Percentiles rank a stretch among this genome's conserved stretches.
Evolutionary conservation across 2,113 vertebrate species (phyloP).

Genomic region (Eclectus roratus): DNA sequence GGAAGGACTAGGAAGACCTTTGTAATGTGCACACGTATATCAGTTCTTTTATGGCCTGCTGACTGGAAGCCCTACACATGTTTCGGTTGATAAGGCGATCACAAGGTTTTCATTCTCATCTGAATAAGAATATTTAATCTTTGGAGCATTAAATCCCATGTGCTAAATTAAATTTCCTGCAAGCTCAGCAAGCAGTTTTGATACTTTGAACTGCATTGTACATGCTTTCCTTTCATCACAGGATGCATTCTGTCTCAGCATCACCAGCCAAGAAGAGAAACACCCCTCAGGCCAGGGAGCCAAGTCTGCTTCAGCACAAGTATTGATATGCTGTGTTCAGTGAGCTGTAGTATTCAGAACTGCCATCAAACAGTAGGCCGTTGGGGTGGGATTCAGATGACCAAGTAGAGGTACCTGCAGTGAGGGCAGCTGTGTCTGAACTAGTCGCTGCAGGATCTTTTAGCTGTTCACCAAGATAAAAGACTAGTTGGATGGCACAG

Average conservation of each 20-base stretch:
- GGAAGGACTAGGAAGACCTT: conserved; percentile 30
- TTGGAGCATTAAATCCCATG: neutral
- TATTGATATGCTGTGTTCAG: neutral
- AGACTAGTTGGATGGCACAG: neutral
- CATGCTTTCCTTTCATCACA: conserved; percentile 41
- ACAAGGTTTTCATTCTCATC: conserved; percentile 29
- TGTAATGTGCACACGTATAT: neutral
- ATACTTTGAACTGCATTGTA: conserved; percentile 60
- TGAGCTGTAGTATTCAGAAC: neutral
- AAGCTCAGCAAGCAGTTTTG: conserved; percentile 52
- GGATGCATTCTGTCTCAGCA: conserved; percentile 20
- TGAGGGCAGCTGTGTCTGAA: neutral
- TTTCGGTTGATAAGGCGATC: conserved; percentile 50
- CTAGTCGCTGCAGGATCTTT: neutral
- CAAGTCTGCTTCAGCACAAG: neutral
- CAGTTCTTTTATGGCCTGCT: conserved; percentile 24
- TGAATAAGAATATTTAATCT: conserved; percentile 49
- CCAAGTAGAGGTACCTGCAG: neutral
- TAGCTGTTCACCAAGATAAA: neutral
- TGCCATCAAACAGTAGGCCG: neutral
- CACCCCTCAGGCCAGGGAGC: neutral
- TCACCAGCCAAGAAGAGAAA: conserved; percentile 15
- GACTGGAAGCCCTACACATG: conserved; percentile 17
- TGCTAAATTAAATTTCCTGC: conserved; percentile 63
- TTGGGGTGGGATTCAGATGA: neutral